Percentiles rank a stretch among this genome's conserved stretches.
These are phyloP conservation scores for Callitettix versicolor DNA, from an alignment of 1,140 invertebrate genomes.

Conservation along the genomic window DNA sequence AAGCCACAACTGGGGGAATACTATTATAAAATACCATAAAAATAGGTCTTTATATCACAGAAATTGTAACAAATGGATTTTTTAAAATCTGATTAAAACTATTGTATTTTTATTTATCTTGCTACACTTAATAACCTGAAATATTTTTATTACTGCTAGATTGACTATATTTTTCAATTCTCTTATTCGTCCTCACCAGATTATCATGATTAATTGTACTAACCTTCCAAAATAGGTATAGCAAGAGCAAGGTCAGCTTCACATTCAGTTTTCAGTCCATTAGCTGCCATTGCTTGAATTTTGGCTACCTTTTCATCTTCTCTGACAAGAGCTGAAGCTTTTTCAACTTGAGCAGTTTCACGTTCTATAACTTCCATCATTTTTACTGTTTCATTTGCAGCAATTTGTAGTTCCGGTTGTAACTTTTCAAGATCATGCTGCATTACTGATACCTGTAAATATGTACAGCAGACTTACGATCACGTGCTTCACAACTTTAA, in stretches of 20 bases:
- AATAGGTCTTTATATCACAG: too few relatives aligned
- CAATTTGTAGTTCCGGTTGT: slow-evolving; percentile 73
- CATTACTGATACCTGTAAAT: slow-evolving; percentile 56
- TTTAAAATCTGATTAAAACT: too few relatives aligned
- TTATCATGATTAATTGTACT: too few relatives aligned
- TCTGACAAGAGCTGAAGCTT: slow-evolving; percentile 71
- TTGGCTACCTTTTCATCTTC: slow-evolving; percentile 86
- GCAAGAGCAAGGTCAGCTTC: slow-evolving; percentile 84
- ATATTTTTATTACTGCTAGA: too few relatives aligned
- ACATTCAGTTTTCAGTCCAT: slow-evolving; percentile 77
- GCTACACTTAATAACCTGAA: too few relatives aligned
- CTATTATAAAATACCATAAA: too few relatives aligned
- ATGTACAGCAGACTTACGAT: too few relatives aligned
- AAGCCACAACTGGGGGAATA: too few relatives aligned
- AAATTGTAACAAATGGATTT: too few relatives aligned
- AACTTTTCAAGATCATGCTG: slow-evolving; percentile 70
- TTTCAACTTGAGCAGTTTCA: slow-evolving; percentile 77
- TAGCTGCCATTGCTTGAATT: slow-evolving; percentile 73
- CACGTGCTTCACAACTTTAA: slow-evolving; percentile 1
- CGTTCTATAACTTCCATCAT: slow-evolving; percentile 80
- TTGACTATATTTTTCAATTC: too few relatives aligned
- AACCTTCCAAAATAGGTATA: slow-evolving; percentile 73
- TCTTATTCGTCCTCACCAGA: too few relatives aligned
- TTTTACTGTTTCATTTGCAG: slow-evolving; percentile 67
- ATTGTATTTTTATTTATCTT: too few relatives aligned